A percentile compares a stretch with the other conserved stretches of the same genome.
Conservation (phyloP, 1,140 invertebrate species). For the Hydropsyche tenuis region DNA sequence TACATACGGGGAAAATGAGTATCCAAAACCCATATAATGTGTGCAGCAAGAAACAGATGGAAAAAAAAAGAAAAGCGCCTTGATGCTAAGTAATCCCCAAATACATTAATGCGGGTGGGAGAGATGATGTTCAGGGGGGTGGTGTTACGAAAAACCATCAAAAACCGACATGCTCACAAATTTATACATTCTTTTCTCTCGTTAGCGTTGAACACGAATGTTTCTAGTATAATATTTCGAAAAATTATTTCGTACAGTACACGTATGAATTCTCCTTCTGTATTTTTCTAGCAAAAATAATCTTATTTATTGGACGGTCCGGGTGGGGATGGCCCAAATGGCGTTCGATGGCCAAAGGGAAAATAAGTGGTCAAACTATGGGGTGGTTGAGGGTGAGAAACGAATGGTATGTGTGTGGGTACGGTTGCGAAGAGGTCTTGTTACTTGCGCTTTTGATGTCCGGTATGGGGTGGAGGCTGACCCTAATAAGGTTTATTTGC, state of each 20-base stretch:
- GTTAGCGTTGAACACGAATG: neutral
- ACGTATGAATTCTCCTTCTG: no score
- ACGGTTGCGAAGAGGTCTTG: constrained; percentile 27
- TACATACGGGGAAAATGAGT: constrained; percentile 21
- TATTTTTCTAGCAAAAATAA: constrained; percentile 37
- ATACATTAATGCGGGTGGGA: constrained; percentile 40
- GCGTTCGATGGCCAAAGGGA: constrained; percentile 48
- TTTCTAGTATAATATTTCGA: no score
- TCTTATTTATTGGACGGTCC: constrained; percentile 47
- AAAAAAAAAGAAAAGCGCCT: constrained; percentile 25
- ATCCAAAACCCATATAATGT: constrained; percentile 44
- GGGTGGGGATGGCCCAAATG: constrained; percentile 40
- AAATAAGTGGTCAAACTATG: constrained; percentile 42
- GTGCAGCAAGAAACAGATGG: neutral
- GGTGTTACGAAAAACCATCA: constrained; percentile 25
- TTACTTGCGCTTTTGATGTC: constrained; percentile 39
- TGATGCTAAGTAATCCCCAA: constrained; percentile 45
- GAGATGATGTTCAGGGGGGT: constrained; percentile 26
- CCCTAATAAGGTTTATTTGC: constrained; percentile 49
- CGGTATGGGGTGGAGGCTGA: constrained; percentile 32
- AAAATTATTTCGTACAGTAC: no score
- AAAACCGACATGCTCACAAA: constrained; percentile 2
- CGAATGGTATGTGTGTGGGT: neutral
- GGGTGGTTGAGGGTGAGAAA: constrained; percentile 11
- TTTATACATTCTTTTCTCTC: constrained; percentile 9